phyloP scores from a whole-genome alignment of 2,113 vertebrate species.

The Sturnira hondurensis region DNA sequence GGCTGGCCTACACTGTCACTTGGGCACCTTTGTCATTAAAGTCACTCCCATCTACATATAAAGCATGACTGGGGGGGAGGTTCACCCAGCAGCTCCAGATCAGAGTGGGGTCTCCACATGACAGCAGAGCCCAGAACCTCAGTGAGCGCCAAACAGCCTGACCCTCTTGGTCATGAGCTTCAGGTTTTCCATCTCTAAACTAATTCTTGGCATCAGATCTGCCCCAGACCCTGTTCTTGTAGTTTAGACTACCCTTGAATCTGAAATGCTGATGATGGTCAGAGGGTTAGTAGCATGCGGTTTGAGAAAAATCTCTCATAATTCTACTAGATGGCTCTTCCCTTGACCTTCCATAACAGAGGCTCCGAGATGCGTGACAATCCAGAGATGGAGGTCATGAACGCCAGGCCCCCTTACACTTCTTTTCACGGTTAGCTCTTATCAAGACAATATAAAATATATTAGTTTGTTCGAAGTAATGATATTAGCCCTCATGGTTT shows the following conservation, averaged over 20 bases:
- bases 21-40: background rate
- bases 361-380: background rate
- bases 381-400: background rate
- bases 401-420: background rate
- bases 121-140: background rate
- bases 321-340: background rate
- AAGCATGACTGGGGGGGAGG: background rate
- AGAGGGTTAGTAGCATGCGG: background rate
- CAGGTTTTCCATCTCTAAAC: background rate
- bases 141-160: background rate
- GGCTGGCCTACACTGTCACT: background rate
- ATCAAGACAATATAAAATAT: background rate
- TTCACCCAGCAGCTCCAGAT: background rate
- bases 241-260: background rate
- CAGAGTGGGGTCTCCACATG: background rate
- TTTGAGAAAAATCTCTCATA: background rate
- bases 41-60: background rate
- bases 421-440: background rate
- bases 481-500: background rate
- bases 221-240: background rate
- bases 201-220: background rate
- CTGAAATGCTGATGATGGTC: background rate
- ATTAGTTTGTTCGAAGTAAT: background rate
- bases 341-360: background rate
- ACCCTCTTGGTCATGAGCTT: background rate